Evolutionary conservation across 2,888 invertebrate genomes (phyloP).

Genomic region (Caenorhabditis imperialis): DNA sequence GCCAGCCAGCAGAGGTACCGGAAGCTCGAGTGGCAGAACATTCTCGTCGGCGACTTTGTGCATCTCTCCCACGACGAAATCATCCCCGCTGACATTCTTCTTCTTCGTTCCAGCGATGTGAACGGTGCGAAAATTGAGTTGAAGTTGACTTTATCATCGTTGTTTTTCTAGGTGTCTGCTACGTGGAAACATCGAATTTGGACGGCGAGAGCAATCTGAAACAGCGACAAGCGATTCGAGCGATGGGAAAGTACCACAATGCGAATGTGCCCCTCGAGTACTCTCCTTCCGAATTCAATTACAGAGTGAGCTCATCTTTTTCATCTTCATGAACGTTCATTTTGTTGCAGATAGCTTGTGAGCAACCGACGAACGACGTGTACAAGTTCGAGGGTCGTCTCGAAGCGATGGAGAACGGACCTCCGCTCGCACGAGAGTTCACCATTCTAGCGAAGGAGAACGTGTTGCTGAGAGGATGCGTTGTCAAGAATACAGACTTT

Average conservation of each 20-base stretch:
- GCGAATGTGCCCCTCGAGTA: conserved; percentile 60
- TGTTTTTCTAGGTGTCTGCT: conserved; percentile 86
- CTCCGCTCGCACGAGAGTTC: conserved; percentile 83
- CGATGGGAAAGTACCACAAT: conserved; percentile 82
- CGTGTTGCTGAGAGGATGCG: conserved; percentile 91
- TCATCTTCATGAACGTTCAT: no score
- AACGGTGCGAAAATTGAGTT: no score
- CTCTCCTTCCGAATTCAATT: conserved; percentile 62
- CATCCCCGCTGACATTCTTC: conserved; percentile 93
- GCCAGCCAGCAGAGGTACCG: conserved; percentile 79
- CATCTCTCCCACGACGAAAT: conserved; percentile 96
- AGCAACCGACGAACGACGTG: conserved; percentile 94
- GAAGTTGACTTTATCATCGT: not conserved
- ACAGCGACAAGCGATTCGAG: conserved; percentile 85
- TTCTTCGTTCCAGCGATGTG: conserved; percentile 81
- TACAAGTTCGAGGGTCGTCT: conserved; percentile 90
- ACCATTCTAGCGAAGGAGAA: conserved; percentile 82
- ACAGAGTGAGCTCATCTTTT: conserved; percentile 47
- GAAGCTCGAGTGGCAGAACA: conserved; percentile 90
- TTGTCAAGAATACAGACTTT: conserved; percentile 94
- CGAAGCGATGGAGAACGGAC: conserved; percentile 78
- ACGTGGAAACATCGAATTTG: conserved; percentile 94
- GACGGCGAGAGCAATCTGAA: conserved; percentile 97
- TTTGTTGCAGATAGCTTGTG: conserved; percentile 88
- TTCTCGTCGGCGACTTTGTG: conserved; percentile 92